Conservation (phyloP, 2,797 vertebrate genomes). For the Melanotaenia nigrans region DNA sequence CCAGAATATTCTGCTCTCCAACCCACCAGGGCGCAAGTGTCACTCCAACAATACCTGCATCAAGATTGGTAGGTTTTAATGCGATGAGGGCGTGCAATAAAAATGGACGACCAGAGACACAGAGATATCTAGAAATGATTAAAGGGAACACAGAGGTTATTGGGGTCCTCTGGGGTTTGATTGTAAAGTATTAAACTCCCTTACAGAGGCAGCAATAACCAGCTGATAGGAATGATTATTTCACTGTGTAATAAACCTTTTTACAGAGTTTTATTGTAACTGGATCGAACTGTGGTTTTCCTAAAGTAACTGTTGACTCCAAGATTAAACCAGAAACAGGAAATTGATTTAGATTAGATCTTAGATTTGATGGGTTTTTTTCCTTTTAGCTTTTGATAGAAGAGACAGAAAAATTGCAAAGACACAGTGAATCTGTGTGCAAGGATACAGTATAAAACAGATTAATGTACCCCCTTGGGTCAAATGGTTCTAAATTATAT, state of each 20-base stretch:
- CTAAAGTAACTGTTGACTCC: conserved; percentile 21
- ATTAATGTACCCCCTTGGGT: not conserved
- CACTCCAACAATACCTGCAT: conserved; percentile 96
- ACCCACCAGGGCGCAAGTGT: conserved; percentile 89
- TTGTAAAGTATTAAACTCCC: not conserved
- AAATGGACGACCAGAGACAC: not conserved
- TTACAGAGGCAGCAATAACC: conserved; percentile 4
- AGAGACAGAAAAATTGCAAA: not conserved
- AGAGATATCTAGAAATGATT: not conserved
- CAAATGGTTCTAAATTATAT: not conserved
- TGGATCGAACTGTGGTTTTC: conserved; percentile 24
- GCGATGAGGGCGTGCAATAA: not conserved
- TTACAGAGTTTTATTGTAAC: conserved; percentile 25
- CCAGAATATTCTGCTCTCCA: conserved; percentile 95
- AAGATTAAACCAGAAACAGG: conserved; percentile 18
- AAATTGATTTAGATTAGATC: conserved; percentile 24
- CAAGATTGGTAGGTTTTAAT: conserved; percentile 89
- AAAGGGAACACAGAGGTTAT: not conserved
- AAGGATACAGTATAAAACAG: not conserved
- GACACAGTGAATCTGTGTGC: not conserved
- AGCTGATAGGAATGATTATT: conserved; percentile 25
- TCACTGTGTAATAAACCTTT: conserved; percentile 1
- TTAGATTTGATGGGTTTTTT: not conserved
- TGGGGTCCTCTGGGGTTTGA: not conserved
- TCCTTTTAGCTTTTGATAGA: not conserved